Base-by-base conservation (phyloP, 2,888 invertebrate species). In the Plutella xylostella region DNA sequence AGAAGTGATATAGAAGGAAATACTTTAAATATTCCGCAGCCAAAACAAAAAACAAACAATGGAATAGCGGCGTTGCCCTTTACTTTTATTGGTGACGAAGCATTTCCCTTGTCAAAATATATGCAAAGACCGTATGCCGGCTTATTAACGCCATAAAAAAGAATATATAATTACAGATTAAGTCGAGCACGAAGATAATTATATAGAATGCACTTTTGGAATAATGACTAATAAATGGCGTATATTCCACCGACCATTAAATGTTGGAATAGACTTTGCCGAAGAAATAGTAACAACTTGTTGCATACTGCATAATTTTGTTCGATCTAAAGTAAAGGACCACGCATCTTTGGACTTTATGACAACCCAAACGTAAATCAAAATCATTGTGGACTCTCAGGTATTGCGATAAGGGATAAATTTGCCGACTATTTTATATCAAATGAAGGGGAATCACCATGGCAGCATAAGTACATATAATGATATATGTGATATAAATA, bases 121-220 rank as follows among this genome's bases (percentile, higher is more conserved):
- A 19, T 17, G 14, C 20, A 35, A 22, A 14, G 35, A 43, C 22
- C 18, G 12, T 35, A 22, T 22, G 4, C 14, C 15, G 22, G 28
- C 6, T 9, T 25, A 7, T 25, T 25, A 25, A 5, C 25, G 9
- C 6, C 9, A n/a, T 47, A 45, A 31, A 54, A 61, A 56, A 43
- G 49, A 45, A 51, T 57, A 42, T 63, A 58, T 48, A 60, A 64
- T 46, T 54, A 60, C 40, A 42, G 60, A 44, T 49, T 61, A 42
- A 48, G 50, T 17, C 44, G 53, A 43, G 64, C 60, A 37, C 46
- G 61, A 50, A 50, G 57, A 48, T 56, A 52, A 42, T n/a, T n/a
- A n/a, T n/a, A 54, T 61, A 30, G 57, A 65, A 48, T 58, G 57
- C 45, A 48, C 55, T 37, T 67, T 66, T 55, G 63, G 60, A 35